These are phyloP conservation scores for Hermetia illucens DNA, from an alignment of 1,140 invertebrate genomes.

Conservation along the genomic window DNA sequence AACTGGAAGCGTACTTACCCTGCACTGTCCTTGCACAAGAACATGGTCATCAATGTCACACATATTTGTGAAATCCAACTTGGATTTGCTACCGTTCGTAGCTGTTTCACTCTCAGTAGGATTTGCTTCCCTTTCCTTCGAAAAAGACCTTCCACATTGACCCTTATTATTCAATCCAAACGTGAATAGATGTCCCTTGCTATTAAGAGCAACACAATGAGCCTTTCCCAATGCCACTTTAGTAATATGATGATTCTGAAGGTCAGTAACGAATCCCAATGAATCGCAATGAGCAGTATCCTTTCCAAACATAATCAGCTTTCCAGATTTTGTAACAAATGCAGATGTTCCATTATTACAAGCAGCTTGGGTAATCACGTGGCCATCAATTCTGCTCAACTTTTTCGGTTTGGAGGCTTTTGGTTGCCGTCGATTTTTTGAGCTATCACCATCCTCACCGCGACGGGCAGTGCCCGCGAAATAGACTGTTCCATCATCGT, in stretches of 20 bases:
- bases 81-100: conserved; percentile 7
- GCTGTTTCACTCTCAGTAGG: neutral
- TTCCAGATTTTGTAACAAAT: conserved; percentile 75
- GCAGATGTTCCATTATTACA: conserved; percentile 93
- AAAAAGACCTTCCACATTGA: conserved; percentile 87
- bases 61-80: conserved; percentile 22
- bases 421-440: conserved; percentile 67
- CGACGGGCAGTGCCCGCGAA: conserved; percentile 80
- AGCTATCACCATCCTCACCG: conserved; percentile 87
- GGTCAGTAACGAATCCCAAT: conserved; percentile 46
- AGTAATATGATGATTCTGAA: conserved; percentile 69
- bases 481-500: conserved; percentile 78
- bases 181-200: conserved; percentile 82
- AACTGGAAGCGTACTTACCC: too few species aligned
- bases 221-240: conserved; percentile 87
- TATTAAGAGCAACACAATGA: conserved; percentile 76
- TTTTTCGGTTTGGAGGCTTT: conserved; percentile 88
- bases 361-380: conserved; percentile 65
- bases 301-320: conserved; percentile 88
- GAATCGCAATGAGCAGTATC: conserved; percentile 81
- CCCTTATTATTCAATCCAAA: conserved; percentile 98
- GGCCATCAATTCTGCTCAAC: conserved; percentile 78
- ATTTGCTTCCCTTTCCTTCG: conserved; percentile 45
- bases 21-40: conserved; percentile 26
- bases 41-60: conserved; percentile 30